These are phyloP conservation scores for Pachymerium ferrugineum DNA, from an alignment of 2,888 invertebrate species.

Conservation along the genomic window DNA sequence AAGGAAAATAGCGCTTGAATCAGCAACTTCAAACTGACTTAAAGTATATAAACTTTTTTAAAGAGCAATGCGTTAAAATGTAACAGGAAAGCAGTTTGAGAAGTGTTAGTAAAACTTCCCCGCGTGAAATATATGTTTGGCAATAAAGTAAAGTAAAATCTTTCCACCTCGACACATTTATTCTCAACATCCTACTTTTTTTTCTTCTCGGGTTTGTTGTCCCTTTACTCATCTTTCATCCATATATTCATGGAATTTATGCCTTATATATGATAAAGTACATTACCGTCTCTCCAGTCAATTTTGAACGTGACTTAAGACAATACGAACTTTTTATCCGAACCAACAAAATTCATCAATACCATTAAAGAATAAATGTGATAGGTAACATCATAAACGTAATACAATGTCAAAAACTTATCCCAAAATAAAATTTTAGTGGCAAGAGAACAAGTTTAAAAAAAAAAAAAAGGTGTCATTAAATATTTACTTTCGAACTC, in stretches of 20 bases:
- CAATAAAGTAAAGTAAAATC: background rate
- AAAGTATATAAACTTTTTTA: background rate
- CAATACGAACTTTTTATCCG: background rate
- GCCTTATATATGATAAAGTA: background rate
- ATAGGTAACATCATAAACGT: too few relatives aligned
- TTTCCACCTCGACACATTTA: background rate
- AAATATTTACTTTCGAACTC: background rate
- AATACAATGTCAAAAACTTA: background rate
- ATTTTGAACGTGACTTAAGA: background rate
- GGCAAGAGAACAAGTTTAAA: too few relatives aligned
- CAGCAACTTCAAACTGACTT: background rate
- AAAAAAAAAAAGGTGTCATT: background rate
- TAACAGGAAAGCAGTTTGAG: background rate
- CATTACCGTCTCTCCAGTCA: background rate
- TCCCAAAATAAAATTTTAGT: background rate
- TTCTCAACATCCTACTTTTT: background rate
- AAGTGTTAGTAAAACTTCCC: background rate
- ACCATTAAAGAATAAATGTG: too few relatives aligned
- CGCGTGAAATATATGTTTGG: background rate
- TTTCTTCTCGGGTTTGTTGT: background rate
- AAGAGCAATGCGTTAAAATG: background rate
- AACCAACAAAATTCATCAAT: too few relatives aligned
- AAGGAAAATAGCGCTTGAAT: background rate
- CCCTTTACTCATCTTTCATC: background rate
- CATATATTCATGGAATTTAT: background rate